These are phyloP conservation scores for Volucella inanis DNA, from an alignment of 2,888 invertebrate genomes.

Conservation along the genomic window DNA sequence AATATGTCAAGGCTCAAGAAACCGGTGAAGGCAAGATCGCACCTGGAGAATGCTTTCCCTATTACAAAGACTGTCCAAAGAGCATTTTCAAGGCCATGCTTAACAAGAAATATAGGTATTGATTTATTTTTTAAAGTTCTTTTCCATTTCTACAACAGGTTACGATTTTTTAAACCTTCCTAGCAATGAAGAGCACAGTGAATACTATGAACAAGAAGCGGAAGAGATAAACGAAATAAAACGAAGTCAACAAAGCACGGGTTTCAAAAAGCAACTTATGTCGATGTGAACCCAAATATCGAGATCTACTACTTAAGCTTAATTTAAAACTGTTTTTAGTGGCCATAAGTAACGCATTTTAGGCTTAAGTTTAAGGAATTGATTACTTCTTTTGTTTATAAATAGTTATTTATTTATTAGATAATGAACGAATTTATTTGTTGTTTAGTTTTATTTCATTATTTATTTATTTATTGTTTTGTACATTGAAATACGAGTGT, in stretches of 20 bases:
- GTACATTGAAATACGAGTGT: conserved; percentile 78
- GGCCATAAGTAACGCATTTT: conserved; percentile 70
- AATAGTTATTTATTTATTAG: conserved; percentile 51
- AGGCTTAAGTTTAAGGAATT: conserved; percentile 19
- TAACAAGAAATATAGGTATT: conserved; percentile 80
- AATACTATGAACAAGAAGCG: conserved; percentile 80
- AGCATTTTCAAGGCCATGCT: conserved; percentile 86
- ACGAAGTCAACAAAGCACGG: conserved; percentile 14
- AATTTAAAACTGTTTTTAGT: conserved; percentile 47
- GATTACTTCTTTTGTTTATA: conserved; percentile 59
- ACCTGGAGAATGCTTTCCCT: conserved; percentile 93
- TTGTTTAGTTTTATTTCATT: conserved; percentile 66
- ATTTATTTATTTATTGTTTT: conserved; percentile 62
- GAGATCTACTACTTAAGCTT: not conserved
- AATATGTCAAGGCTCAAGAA: conserved; percentile 92
- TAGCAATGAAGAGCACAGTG: conserved; percentile 76
- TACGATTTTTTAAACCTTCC: not conserved
- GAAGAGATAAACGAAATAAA: conserved; percentile 75
- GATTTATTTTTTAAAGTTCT: not conserved
- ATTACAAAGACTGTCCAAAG: conserved; percentile 91
- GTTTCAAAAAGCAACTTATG: conserved; percentile 26
- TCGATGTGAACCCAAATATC: conserved; percentile 48
- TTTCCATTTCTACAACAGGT: not conserved
- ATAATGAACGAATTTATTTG: conserved; percentile 71
- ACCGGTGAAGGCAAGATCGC: conserved; percentile 87